These are phyloP conservation scores for Orchesella flavescens DNA, from an alignment of 2,888 invertebrate species.

Conservation along the genomic window DNA sequence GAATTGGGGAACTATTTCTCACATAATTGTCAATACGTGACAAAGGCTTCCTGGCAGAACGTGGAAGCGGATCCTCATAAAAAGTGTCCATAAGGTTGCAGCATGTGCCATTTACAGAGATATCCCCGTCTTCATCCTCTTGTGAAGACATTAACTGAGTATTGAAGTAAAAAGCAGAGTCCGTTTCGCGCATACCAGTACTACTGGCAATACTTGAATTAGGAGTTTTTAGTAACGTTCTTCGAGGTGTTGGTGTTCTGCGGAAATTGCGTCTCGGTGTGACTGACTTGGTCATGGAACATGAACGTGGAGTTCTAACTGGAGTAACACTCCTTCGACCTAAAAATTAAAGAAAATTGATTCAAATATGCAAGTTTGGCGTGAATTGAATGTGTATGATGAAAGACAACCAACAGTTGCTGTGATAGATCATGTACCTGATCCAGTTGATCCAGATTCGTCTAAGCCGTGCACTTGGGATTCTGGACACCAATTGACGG, in stretches of 20 bases:
- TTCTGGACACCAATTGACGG: slow-evolving; percentile 44
- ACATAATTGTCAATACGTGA: background rate
- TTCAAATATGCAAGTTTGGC: no score
- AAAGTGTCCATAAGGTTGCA: background rate
- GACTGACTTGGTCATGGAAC: no score
- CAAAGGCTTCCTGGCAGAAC: background rate
- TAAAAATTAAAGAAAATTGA: background rate
- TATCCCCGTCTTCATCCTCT: background rate
- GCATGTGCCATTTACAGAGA: background rate
- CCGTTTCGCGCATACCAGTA: background rate
- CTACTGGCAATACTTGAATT: background rate
- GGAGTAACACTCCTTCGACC: background rate
- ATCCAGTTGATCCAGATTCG: no score
- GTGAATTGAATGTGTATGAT: no score
- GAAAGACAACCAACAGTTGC: no score
- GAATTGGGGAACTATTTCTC: background rate
- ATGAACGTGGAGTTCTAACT: background rate
- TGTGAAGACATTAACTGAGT: background rate
- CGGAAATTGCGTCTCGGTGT: no score
- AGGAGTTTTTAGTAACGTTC: background rate
- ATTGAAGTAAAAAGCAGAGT: background rate
- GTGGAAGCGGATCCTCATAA: background rate
- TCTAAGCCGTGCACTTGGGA: slow-evolving; percentile 48
- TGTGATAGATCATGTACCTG: no score
- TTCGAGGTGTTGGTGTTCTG: no score